Evolutionary conservation across 2,888 invertebrate species (phyloP), one percentile per base, ranked within the genome.

Genomic region (Drosophila prostipennis): DNA sequence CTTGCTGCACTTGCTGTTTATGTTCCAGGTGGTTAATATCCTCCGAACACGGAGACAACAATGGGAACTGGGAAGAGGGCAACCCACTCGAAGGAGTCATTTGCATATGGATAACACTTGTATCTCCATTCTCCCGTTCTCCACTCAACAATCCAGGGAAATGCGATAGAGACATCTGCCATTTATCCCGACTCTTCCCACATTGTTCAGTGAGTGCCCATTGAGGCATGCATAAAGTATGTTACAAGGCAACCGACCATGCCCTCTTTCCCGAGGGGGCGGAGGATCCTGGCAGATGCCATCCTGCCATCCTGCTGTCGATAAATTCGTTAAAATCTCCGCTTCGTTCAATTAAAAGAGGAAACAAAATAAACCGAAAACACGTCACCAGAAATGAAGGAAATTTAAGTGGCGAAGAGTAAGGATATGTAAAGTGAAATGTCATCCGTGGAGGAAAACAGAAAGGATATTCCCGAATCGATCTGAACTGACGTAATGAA

Each of bases 181-280:
- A 29, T 43, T 14, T 11, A 10, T 16, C 51, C 40, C 43, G 29
- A 36, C 13, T 45, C 11, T 36, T 11, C 36, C 45, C 36, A 64
- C 29, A 70, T 65, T 78, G 75, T 59, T 72, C 63, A 75, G 36
- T 70, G 72, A 60, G 56, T 63, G 54, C 65, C 54, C 72, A 76
- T 37, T 54, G 67, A 72, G 69, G 72, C 70, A 60, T 67, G 72
- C 59, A 70, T 73, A 76, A 76, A 75, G 72, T 70, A 76, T 78
- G 72, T 64, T 70, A 70, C 69, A 70, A 56, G 55, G 63, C 60
- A 68, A 52, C 52, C 54, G 54, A 76, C 57, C 53, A 63, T 49
- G 53, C 67, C 48, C 64, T 40, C 48, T 26, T 16, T 8, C 4
- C 6, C 2, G 36, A 10, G 3, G 37, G 45, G 45, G 14, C 14